phyloP scores from a whole-genome alignment of 1,140 invertebrate species.

The Zaprionus ornatus region DNA sequence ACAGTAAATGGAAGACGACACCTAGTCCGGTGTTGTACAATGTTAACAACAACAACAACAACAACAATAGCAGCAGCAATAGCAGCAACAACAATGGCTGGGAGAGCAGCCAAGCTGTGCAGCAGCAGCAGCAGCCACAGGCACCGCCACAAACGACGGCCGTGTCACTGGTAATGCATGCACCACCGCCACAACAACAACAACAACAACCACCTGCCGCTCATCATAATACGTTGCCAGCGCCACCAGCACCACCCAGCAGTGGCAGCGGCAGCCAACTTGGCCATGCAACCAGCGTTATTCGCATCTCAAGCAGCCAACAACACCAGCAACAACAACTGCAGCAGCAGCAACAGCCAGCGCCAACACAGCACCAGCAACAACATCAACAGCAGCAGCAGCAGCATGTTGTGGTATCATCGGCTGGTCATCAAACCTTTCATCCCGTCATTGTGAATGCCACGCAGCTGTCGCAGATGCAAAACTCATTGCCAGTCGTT shows the following conservation, averaged over 20 bases:
- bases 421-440: slow-evolving; percentile 84
- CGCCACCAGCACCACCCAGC: slow-evolving; percentile 75
- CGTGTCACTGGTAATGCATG: slow-evolving; percentile 83
- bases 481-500: slow-evolving; percentile 52
- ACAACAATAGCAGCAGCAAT: slow-evolving; percentile 42
- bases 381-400: slow-evolving; percentile 57
- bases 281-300: slow-evolving; percentile 89
- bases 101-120: slow-evolving; percentile 57
- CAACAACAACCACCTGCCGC: slow-evolving; percentile 77
- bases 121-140: slow-evolving; percentile 80
- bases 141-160: slow-evolving; percentile 76
- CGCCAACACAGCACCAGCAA: slow-evolving; percentile 69
- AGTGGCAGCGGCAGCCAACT: slow-evolving; percentile 49
- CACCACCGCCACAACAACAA: slow-evolving; percentile 84
- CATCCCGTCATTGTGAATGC: slow-evolving; percentile 89
- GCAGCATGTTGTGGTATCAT: slow-evolving; percentile 56
- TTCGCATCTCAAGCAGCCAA: slow-evolving; percentile 90
- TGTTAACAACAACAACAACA: slow-evolving; percentile 53
- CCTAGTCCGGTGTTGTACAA: slow-evolving; percentile 82
- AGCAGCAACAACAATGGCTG: slow-evolving; percentile 63
- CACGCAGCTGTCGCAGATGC: slow-evolving; percentile 87
- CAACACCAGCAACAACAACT: slow-evolving; percentile 59
- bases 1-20: slow-evolving; percentile 79
- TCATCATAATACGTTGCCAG: slow-evolving; percentile 61
- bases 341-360: slow-evolving; percentile 38